phyloP scores from a whole-genome alignment of 2,888 invertebrate species.

The Xanthorhoe designata region DNA sequence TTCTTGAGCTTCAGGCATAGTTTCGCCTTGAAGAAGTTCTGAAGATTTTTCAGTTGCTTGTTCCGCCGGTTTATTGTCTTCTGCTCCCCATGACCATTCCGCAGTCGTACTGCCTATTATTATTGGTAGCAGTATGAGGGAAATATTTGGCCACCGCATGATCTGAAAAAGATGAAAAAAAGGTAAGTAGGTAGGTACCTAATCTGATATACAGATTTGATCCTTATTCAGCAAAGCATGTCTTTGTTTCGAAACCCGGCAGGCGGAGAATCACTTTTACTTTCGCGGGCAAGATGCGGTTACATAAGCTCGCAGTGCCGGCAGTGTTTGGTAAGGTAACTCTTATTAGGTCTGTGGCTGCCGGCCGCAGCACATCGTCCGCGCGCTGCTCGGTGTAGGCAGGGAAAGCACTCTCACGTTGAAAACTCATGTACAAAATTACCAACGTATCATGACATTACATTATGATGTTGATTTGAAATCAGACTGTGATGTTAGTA shows the following conservation, averaged over 20 bases:
- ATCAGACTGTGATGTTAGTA: constrained; percentile 31
- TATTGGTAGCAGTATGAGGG: constrained; percentile 68
- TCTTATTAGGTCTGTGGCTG: constrained; percentile 53
- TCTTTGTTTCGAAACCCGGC: constrained; percentile 76
- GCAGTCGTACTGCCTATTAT: constrained; percentile 68
- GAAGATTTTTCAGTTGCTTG: constrained; percentile 56
- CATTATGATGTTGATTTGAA: constrained; percentile 27
- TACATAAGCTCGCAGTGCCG: constrained; percentile 78
- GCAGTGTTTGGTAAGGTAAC: constrained; percentile 45
- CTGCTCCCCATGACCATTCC: constrained; percentile 79
- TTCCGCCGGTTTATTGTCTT: constrained; percentile 55
- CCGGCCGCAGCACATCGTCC: constrained; percentile 48
- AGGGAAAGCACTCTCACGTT: constrained; percentile 75
- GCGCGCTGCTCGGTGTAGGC: constrained; percentile 61
- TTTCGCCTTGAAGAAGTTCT: constrained; percentile 73
- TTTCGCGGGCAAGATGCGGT: constrained; percentile 75
- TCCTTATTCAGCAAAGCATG: constrained; percentile 69
- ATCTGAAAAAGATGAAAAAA: constrained; percentile 57
- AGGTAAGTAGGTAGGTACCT: too few relatives aligned
- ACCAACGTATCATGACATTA: constrained; percentile 45
- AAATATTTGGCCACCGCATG: constrained; percentile 77
- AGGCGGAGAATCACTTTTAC: constrained; percentile 81
- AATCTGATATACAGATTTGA: constrained; percentile 51
- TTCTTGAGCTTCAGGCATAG: constrained; percentile 60
- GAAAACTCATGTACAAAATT: constrained; percentile 47